Conservation (phyloP, 2,888 invertebrate species). For the Trypoxylon attenuatum region DNA sequence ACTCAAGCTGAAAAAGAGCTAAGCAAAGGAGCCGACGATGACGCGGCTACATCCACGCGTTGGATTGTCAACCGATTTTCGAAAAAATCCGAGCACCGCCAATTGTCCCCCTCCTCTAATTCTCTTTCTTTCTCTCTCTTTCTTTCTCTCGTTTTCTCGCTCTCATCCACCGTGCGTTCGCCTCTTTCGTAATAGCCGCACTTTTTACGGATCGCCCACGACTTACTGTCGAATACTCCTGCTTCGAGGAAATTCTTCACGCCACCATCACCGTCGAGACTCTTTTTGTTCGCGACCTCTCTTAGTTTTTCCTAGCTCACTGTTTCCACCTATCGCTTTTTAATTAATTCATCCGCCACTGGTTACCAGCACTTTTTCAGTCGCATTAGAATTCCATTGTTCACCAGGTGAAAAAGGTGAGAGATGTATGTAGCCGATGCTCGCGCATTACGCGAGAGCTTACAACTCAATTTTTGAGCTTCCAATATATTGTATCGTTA, state of each 20-base stretch:
- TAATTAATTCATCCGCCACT: not conserved
- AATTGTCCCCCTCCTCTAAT: constrained; percentile 14
- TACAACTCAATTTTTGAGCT: too few relatives aligned
- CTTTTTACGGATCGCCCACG: not conserved
- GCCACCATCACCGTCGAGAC: not conserved
- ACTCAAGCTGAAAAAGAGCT: constrained; percentile 50
- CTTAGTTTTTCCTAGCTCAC: not conserved
- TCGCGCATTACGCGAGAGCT: too few relatives aligned
- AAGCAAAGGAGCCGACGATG: constrained; percentile 69
- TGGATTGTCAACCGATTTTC: constrained; percentile 54
- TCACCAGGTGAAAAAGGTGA: too few relatives aligned
- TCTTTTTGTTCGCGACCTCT: not conserved
- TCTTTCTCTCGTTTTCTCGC: constrained; percentile 24
- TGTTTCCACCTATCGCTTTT: not conserved
- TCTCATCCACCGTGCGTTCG: not conserved
- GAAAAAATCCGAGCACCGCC: constrained; percentile 36
- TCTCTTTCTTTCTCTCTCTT: constrained; percentile 1
- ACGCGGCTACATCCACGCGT: constrained; percentile 56
- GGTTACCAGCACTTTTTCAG: not conserved
- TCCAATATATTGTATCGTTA: too few relatives aligned
- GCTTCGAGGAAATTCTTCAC: not conserved
- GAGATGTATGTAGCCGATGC: too few relatives aligned
- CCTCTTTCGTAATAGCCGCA: not conserved
- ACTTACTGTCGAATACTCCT: not conserved
- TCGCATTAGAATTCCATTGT: too few relatives aligned